Percentiles rank a stretch among this genome's conserved stretches.
Evolutionary conservation across 2,888 invertebrate species (phyloP).

Genomic region (Spisula subtruncata): DNA sequence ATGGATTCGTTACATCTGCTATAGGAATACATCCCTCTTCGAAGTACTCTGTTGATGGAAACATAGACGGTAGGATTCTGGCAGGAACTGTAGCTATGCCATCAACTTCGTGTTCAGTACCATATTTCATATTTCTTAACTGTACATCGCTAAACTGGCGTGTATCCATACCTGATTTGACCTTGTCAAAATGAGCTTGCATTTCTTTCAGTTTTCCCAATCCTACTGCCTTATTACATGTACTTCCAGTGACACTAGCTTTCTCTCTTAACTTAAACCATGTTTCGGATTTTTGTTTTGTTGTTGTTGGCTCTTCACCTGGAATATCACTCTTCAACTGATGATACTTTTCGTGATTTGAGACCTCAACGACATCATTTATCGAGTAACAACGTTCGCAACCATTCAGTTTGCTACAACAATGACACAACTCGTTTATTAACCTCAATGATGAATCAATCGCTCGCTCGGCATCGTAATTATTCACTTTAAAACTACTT

Average conservation of each 20-base stretch:
- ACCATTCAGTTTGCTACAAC: background rate
- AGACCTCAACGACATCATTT: background rate
- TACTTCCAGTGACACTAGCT: constrained; percentile 26
- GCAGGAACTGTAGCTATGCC: constrained; percentile 3
- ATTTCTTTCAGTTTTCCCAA: constrained; percentile 8
- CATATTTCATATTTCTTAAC: background rate
- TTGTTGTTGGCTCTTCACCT: background rate
- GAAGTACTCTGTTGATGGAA: background rate
- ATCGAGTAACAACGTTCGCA: background rate
- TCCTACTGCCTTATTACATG: constrained; percentile 23
- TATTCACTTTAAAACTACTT: background rate
- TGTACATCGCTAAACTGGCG: background rate
- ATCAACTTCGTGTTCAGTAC: constrained; percentile 23
- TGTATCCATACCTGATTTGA: background rate
- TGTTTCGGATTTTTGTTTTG: constrained; percentile 24
- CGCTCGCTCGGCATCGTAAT: background rate
- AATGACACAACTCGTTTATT: background rate
- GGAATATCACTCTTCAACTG: background rate
- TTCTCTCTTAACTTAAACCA: constrained; percentile 16
- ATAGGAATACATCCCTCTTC: constrained; percentile 15
- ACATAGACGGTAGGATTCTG: background rate
- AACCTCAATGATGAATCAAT: background rate
- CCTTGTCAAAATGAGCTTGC: constrained; percentile 24
- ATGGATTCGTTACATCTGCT: background rate
- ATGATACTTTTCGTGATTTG: background rate